Evolutionary conservation across 2,797 vertebrate genomes (phyloP), one percentile per base, ranked within the genome.

Genomic region (Amblyraja radiata): DNA sequence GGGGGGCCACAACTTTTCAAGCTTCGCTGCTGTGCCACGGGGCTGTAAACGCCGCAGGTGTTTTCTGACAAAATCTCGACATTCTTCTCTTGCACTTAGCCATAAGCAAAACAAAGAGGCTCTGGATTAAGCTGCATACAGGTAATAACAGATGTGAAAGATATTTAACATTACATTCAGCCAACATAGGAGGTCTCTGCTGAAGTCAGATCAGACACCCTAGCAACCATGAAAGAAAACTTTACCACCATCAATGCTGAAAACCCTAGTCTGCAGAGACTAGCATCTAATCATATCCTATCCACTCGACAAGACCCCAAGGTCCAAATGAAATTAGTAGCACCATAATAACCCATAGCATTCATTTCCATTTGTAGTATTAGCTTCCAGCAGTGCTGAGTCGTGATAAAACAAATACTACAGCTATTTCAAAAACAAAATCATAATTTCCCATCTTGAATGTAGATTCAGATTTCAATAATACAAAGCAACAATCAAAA

Each of bases 21-120:
- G 93, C 91, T 94, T 92, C 93, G 93, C 92, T 18, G 0, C 94
- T 86, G 78, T 21, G 36, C 93, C 93, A 93, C 80, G 61, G 93
- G 73, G 25, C 93, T 83, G 81, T 76, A 81, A 65, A 68, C 84
- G 25, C 88, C 28, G 65, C 93, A 94, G 95, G 94, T 96, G 95
- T 94, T 94, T 94, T 81, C 93, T 94, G 93, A 94, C 94, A 94
- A 94, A 93, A 93, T 93, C 93, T 93, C 21, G 1, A 93, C 94
- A 94, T 96, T 96, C 95, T 95, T 94, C 93, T 94, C 94, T 95
- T 94, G 84, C 95, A 94, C 94, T 94, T 95, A 93, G 94, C 94
- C 94, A 93, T 95, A 95, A 96, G 96, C 94, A 95, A 96, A 96
- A 95, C 95, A 95, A 93, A 95, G 95, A 95, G 93, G 94, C 90